Percentiles rank a stretch among this genome's conserved stretches.
Evolutionary conservation across 92 coral and sea anemone genomes (phyloP).

Genomic region (Parazoanthus atlanticus): DNA sequence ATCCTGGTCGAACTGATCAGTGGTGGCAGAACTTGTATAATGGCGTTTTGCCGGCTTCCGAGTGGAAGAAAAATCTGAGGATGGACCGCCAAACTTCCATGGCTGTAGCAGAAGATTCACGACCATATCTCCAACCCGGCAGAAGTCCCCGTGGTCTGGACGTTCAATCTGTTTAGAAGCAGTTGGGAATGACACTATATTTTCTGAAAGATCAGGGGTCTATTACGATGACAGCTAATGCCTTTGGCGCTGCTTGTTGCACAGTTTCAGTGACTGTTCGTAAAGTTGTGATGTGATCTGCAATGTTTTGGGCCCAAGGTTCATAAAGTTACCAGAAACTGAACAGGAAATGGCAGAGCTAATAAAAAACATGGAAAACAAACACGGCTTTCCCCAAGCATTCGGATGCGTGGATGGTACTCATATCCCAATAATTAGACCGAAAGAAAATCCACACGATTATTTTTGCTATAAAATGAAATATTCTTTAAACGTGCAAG

Average conservation of each 20-base stretch:
- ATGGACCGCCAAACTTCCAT: neutral
- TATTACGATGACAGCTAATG: no score
- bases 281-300: neutral
- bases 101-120: neutral
- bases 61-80: neutral
- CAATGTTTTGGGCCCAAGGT: conserved; percentile 6
- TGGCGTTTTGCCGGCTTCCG: conserved; percentile 4
- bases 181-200: no score
- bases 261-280: neutral
- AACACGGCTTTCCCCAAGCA: neutral
- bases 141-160: neutral
- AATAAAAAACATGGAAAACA: neutral
- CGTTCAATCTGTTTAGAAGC: neutral
- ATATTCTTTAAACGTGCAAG: conserved; percentile 32
- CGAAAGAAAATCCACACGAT: conserved; percentile 18
- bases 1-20: conserved; percentile 6
- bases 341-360: neutral
- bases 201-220: no score
- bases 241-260: conserved; percentile 1
- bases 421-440: conserved; percentile 16
- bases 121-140: neutral
- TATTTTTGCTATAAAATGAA: conserved; percentile 23
- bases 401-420: conserved; percentile 26
- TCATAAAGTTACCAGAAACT: neutral
- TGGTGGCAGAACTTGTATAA: neutral